phyloP scores from a whole-genome alignment of 1,140 invertebrate species.

The Nephotettix cincticeps region DNA sequence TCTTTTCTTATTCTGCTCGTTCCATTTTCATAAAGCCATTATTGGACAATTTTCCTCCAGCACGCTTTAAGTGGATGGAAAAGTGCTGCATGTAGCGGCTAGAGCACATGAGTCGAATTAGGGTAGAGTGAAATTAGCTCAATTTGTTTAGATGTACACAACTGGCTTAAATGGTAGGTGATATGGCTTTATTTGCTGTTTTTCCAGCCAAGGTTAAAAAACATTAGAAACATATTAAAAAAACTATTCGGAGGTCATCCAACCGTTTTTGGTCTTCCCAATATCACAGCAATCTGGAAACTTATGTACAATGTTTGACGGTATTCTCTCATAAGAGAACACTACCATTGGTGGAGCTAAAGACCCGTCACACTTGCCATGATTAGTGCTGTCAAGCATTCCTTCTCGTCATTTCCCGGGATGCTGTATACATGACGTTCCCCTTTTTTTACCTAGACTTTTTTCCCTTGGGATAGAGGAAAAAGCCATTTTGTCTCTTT shows the following conservation, averaged over 20 bases:
- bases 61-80: constrained; percentile 45
- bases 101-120: constrained; percentile 49
- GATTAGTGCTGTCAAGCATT: constrained; percentile 32
- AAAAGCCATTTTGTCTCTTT: no score
- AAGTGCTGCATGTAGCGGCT: constrained; percentile 47
- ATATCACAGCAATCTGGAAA: constrained; percentile 43
- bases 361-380: constrained; percentile 19
- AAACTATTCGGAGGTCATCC: constrained; percentile 32
- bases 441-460: no score
- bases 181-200: constrained; percentile 40
- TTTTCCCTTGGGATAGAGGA: no score
- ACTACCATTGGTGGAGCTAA: constrained; percentile 30
- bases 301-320: constrained; percentile 39
- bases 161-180: constrained; percentile 44
- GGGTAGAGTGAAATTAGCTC: constrained; percentile 46
- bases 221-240: constrained; percentile 35
- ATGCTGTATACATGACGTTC: no score
- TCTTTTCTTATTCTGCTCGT: constrained; percentile 36
- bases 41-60: constrained; percentile 44
- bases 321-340: constrained; percentile 37
- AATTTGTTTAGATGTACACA: constrained; percentile 48
- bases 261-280: constrained; percentile 45
- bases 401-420: no score
- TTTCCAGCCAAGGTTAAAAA: constrained; percentile 33
- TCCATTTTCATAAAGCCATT: constrained; percentile 32